Percentiles rank a stretch among this genome's conserved stretches.
phyloP scores from a whole-genome alignment of 1,140 invertebrate genomes.

The Tetramorium simillimum region DNA sequence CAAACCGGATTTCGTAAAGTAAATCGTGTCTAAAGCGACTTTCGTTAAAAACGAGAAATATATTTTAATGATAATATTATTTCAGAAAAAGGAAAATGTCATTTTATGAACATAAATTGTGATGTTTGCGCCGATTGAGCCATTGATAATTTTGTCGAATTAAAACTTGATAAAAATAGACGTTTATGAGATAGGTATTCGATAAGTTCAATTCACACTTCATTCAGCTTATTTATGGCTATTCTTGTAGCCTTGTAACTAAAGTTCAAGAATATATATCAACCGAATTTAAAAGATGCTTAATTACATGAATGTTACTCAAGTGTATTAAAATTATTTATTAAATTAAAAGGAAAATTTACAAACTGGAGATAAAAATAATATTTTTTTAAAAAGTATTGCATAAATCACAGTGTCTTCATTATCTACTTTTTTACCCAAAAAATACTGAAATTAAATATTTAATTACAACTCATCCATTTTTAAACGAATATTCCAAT shows the following conservation, averaged over 20 bases:
- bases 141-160: neutral
- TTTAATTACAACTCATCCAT: neutral
- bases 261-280: conserved; percentile 7
- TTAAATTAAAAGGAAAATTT: neutral
- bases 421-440: neutral
- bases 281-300: neutral
- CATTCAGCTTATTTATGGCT: neutral
- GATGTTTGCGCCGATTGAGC: neutral
- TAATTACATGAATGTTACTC: neutral
- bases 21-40: neutral
- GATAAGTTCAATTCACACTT: neutral
- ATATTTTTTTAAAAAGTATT: neutral
- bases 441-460: neutral
- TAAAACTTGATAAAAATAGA: neutral
- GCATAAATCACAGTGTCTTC: neutral
- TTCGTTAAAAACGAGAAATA: neutral
- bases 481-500: neutral
- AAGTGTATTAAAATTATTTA: neutral
- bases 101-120: neutral
- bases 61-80: neutral
- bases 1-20: neutral
- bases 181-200: neutral
- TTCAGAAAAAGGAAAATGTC: neutral
- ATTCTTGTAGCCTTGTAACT: neutral
- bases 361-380: neutral